These are phyloP conservation scores for Zoanthus sansibaricus DNA, from an alignment of 92 coral and sea anemone genomes.

Conservation along the genomic window DNA sequence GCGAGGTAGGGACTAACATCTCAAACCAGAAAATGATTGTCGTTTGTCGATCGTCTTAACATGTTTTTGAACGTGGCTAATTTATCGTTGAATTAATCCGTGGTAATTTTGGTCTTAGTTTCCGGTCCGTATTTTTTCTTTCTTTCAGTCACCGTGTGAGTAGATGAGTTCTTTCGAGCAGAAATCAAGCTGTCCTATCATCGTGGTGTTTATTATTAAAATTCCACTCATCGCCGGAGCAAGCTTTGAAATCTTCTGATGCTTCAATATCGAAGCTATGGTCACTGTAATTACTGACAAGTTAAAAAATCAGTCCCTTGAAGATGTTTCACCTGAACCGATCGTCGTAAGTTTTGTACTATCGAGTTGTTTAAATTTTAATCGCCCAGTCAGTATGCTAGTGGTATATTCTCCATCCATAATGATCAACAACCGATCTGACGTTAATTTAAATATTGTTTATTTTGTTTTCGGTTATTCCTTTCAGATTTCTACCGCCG, in stretches of 20 bases:
- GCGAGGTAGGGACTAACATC: constrained; percentile 32
- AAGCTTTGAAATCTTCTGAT: constrained; percentile 58
- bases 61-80: constrained; percentile 11
- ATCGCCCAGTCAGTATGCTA: not conserved
- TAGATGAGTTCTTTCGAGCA: constrained; percentile 64
- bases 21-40: not conserved
- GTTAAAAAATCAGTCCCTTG: constrained; percentile 92
- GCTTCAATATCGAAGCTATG: constrained; percentile 77
- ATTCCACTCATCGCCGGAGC: constrained; percentile 71
- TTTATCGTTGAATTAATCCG: constrained; percentile 9
- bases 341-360: constrained; percentile 63
- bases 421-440: constrained; percentile 55
- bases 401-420: constrained; percentile 32
- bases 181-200: constrained; percentile 25
- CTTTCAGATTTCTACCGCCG: constrained; percentile 55
- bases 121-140: constrained; percentile 80
- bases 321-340: constrained; percentile 88
- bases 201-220: constrained; percentile 62
- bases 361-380: constrained; percentile 44
- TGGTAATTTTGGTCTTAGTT: constrained; percentile 34
- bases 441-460: constrained; percentile 76
- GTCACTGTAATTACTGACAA: constrained; percentile 96
- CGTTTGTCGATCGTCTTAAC: not conserved
- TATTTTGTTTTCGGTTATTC: constrained; percentile 65
- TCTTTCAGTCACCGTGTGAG: constrained; percentile 69